Evolutionary conservation across 2,113 vertebrate genomes (phyloP).

Genomic region (Scolopax mira): DNA sequence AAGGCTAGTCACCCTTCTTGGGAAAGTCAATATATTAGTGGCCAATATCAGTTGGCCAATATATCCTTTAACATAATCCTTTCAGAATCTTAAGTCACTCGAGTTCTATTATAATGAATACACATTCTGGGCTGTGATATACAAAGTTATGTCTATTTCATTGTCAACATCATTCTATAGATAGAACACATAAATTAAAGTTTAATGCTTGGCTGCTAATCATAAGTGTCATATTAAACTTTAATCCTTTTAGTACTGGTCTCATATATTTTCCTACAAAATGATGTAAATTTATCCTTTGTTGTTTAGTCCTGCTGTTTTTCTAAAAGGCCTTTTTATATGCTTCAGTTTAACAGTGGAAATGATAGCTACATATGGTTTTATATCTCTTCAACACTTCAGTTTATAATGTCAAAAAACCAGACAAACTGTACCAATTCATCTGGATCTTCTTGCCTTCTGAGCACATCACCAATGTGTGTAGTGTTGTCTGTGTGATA

Average conservation of each 20-base stretch:
- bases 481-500: conserved; percentile 19
- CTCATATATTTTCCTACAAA: neutral
- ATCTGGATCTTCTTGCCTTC: conserved; percentile 1
- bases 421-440: neutral
- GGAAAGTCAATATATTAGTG: neutral
- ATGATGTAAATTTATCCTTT: neutral
- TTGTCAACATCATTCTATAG: neutral
- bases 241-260: neutral
- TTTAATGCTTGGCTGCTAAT: conserved; percentile 11
- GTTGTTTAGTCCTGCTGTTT: neutral
- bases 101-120: neutral
- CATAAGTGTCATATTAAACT: neutral
- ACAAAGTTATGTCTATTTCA: conserved; percentile 5
- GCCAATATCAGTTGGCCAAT: neutral
- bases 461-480: conserved; percentile 18
- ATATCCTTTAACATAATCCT: neutral
- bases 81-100: neutral
- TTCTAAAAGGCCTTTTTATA: neutral
- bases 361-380: neutral
- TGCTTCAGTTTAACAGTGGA: neutral
- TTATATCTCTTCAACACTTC: neutral
- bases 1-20: neutral
- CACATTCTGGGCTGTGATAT: neutral
- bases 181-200: neutral
- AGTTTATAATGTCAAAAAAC: neutral